A percentile compares a stretch with the other conserved stretches of the same genome.
Evolutionary conservation across 2,888 invertebrate species (phyloP).

Genomic region (Agonopterix arenella): DNA sequence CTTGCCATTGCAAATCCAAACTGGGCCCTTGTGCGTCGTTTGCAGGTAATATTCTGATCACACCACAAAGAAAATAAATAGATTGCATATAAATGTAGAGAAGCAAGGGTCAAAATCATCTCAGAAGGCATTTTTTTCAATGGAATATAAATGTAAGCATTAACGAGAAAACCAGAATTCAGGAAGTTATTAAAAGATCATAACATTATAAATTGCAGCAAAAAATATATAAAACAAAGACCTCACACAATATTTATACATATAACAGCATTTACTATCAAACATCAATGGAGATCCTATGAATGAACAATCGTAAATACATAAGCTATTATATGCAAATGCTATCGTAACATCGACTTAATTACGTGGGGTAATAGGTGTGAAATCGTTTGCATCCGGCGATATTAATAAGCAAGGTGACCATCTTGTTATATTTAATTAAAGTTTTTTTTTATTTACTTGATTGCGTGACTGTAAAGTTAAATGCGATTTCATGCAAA

Average conservation of each 20-base stretch:
- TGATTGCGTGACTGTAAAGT: too few species aligned
- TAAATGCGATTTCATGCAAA: too few species aligned
- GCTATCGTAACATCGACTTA: constrained; percentile 58
- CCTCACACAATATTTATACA: neutral
- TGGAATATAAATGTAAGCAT: too few species aligned
- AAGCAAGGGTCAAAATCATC: too few species aligned
- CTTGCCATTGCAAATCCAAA: too few species aligned
- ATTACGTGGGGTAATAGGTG: constrained; percentile 48
- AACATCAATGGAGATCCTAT: constrained; percentile 26
- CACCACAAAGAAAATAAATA: too few species aligned
- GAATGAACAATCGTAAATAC: constrained; percentile 41
- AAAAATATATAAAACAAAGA: neutral
- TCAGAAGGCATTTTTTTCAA: too few species aligned
- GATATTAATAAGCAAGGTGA: constrained; percentile 21
- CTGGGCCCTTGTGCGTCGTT: too few species aligned
- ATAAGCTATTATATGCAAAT: constrained; percentile 60
- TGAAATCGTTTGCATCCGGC: constrained; percentile 57
- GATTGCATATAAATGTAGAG: too few species aligned
- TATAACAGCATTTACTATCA: neutral
- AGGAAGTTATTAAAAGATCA: too few species aligned
- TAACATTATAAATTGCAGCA: neutral
- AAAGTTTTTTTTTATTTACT: neutral
- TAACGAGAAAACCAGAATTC: too few species aligned
- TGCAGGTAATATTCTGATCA: too few species aligned
- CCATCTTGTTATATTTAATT: constrained; percentile 8